Conservation (phyloP, 2,888 invertebrate species). For the Griposia aprilina region DNA sequence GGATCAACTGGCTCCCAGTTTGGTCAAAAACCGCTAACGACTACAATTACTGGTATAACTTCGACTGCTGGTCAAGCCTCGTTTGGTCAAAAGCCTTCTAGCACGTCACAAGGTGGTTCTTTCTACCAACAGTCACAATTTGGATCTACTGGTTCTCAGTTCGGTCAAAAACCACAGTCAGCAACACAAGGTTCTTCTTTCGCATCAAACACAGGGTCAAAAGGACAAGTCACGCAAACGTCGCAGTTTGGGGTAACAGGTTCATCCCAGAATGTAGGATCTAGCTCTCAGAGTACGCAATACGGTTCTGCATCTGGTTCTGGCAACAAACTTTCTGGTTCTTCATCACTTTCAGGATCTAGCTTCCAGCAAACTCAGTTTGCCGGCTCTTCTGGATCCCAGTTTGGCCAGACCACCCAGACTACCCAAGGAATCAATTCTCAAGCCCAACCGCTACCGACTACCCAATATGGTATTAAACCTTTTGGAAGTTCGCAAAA, state of each 20-base stretch:
- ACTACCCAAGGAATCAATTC: constrained; percentile 8
- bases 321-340: constrained; percentile 19
- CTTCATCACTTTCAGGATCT: constrained; percentile 16
- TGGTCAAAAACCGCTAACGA: constrained; percentile 30
- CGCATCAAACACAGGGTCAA: constrained; percentile 28
- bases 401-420: constrained; percentile 28
- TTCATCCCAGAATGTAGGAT: constrained; percentile 47
- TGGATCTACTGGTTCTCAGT: constrained; percentile 24
- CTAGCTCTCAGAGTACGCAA: constrained; percentile 49
- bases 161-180: constrained; percentile 27
- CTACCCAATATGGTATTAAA: constrained; percentile 25
- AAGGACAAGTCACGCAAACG: constrained; percentile 34
- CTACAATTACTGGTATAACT: constrained; percentile 3
- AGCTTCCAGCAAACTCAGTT: constrained; percentile 43
- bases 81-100: constrained; percentile 34
- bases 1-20: constrained; percentile 25
- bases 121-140: constrained; percentile 53
- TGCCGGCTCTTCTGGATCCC: constrained; percentile 22
- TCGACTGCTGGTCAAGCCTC: constrained; percentile 27
- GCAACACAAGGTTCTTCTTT: constrained; percentile 30
- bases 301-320: constrained; percentile 12
- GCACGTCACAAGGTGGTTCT: constrained; percentile 40
- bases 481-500: constrained; percentile 30
- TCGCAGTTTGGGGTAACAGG: constrained; percentile 32
- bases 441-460: constrained; percentile 13